Evolutionary conservation across 2,888 invertebrate genomes (phyloP).

Genomic region (Euproctis similis): DNA sequence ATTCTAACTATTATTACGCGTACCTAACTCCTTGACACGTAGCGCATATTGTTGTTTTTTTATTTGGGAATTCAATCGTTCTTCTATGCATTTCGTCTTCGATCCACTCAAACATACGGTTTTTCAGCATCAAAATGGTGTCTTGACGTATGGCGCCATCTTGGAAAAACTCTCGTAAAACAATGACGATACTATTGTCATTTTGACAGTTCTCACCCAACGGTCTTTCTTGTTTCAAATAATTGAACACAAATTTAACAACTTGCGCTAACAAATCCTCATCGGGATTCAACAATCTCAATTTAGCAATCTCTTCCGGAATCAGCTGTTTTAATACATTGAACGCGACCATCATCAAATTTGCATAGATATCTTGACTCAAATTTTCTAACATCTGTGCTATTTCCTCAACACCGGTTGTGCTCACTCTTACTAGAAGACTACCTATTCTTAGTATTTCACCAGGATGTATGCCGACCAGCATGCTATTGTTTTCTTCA

Average conservation of each 20-base stretch:
- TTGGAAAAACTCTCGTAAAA: conserved; percentile 62
- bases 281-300: conserved; percentile 53
- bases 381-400: conserved; percentile 48
- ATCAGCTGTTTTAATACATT: conserved; percentile 50
- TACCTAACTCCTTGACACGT: conserved; percentile 50
- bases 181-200: conserved; percentile 51
- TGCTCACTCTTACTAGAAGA: conserved; percentile 47
- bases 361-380: conserved; percentile 52
- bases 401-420: conserved; percentile 53
- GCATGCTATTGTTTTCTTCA: conserved; percentile 33
- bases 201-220: conserved; percentile 44
- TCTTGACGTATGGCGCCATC: conserved; percentile 54
- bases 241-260: conserved; percentile 60
- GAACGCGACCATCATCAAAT: conserved; percentile 55
- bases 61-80: conserved; percentile 37
- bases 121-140: conserved; percentile 48
- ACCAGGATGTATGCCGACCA: conserved; percentile 55
- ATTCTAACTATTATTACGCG: conserved; percentile 24
- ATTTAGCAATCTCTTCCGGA: conserved; percentile 49
- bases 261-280: conserved; percentile 59
- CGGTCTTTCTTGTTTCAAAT: conserved; percentile 54
- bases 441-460: conserved; percentile 57
- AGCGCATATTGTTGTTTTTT: conserved; percentile 43
- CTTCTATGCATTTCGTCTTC: conserved; percentile 39
- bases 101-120: conserved; percentile 42